Base-by-base conservation (phyloP, 2,113 vertebrate genomes). In the Neodontobutis hainanensis region DNA sequence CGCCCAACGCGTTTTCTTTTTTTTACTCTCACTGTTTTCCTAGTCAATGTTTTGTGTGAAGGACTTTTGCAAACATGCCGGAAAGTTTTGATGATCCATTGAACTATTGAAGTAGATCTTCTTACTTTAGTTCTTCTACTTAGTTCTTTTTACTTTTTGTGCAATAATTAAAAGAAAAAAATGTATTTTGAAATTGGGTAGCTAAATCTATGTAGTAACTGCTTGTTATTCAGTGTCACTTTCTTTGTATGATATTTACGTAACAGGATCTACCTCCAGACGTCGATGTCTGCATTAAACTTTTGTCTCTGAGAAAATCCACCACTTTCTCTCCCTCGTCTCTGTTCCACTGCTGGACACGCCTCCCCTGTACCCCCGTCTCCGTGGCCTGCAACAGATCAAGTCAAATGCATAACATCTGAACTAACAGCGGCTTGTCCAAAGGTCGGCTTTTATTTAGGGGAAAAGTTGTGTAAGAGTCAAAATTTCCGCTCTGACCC, bases 251-350 rank as follows among this genome's bases (percentile, higher is more conserved):
- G 19, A 27, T 27, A 27, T 27, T 27, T 27, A 27, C 3, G 16
- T 34, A 16, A 5, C 5, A 2, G 3, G 42, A 65, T 61, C 58
- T 58, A 92, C 90, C 91, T 89, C 87, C 83, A 61, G 59, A 63
- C 11, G 85, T 73, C 16, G 89, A 82, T 12, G 78, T 58, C 61
- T 81, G 82, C 15, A 92, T 56, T 52, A 93, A 86, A 65, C 80
- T 90, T 70, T 89, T 92, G 68, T 92, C 86, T 56, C 80, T 84
- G 52, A 94, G 83, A 40, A 81, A 51, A 19, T 59, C 4, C 5
- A 74, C 85, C 52, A 92, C 84, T 57, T 85, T 82, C 68, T 69
- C 61, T 16, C 90, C 91, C 32, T 92, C 88, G 10, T 84, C 85
- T 64, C n/a, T 84, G 65, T 73, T 85, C 93, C 91, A 92, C 12